Evolutionary conservation across 2,888 invertebrate species (phyloP).

Genomic region (Noctua fimbriata): DNA sequence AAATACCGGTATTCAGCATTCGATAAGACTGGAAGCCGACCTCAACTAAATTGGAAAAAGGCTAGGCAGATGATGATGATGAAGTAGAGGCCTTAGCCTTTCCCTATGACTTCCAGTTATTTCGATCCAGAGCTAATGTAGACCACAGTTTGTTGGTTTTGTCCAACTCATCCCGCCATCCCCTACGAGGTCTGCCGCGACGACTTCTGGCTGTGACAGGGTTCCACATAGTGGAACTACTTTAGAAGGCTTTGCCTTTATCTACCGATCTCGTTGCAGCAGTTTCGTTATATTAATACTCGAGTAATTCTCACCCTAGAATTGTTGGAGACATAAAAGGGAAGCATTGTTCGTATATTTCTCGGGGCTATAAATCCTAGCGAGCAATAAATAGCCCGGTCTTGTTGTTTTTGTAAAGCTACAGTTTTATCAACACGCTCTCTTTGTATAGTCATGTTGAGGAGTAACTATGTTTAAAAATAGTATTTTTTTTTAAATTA

Average conservation of each 20-base stretch:
- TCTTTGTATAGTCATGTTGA: neutral
- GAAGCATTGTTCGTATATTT: constrained; percentile 49
- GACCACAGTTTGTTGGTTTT: too few species aligned
- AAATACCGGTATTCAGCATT: too few species aligned
- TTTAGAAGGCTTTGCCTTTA: neutral
- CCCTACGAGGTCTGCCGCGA: too few species aligned
- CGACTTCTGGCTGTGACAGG: neutral
- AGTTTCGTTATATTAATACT: constrained; percentile 20
- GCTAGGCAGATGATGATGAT: too few species aligned
- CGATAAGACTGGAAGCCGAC: too few species aligned
- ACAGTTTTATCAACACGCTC: constrained; percentile 30
- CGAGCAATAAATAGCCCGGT: constrained; percentile 40
- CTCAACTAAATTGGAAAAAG: too few species aligned
- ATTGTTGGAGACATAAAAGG: constrained; percentile 43
- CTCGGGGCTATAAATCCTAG: constrained; percentile 47
- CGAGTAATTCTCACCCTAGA: constrained; percentile 34
- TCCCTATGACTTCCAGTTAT: too few species aligned
- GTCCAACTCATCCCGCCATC: too few species aligned
- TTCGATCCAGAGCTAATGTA: too few species aligned
- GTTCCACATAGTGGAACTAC: neutral
- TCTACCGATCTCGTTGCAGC: neutral
- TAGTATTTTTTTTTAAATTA: too few species aligned
- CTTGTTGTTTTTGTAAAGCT: constrained; percentile 28
- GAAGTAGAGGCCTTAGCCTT: too few species aligned
- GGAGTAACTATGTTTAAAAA: too few species aligned